Evolutionary conservation across 2,888 invertebrate species (phyloP).

Genomic region (Athalia rosae): DNA sequence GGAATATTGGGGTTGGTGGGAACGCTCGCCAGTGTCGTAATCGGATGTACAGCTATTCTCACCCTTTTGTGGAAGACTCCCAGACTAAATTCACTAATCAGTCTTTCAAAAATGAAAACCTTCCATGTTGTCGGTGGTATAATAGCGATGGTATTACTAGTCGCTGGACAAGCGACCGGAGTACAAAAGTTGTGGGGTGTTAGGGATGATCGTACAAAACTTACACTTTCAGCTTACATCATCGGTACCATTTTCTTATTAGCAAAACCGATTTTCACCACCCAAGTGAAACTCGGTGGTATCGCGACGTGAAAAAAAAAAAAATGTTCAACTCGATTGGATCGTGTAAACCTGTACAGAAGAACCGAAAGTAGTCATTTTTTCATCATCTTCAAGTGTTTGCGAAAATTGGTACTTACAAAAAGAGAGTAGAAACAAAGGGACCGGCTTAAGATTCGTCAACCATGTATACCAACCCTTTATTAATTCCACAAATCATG

Average conservation of each 20-base stretch:
- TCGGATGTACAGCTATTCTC: constrained; percentile 58
- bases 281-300: background rate
- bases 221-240: constrained; percentile 62
- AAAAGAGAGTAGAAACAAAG: too few relatives aligned
- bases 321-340: too few relatives aligned
- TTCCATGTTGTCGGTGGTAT: constrained; percentile 66
- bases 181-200: constrained; percentile 63
- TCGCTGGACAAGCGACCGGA: constrained; percentile 66
- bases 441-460: constrained; percentile 48
- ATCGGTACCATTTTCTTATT: constrained; percentile 63
- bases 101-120: constrained; percentile 65
- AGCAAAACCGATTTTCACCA: constrained; percentile 62
- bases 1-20: constrained; percentile 63
- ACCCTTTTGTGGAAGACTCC: constrained; percentile 65
- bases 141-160: constrained; percentile 59
- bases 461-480: constrained; percentile 68
- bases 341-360: too few relatives aligned
- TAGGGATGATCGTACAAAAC: constrained; percentile 57
- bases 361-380: too few relatives aligned
- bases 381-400: too few relatives aligned
- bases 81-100: constrained; percentile 54
- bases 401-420: too few relatives aligned
- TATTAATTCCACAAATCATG: constrained; percentile 66
- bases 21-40: constrained; percentile 57
- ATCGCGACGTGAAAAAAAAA: too few relatives aligned